Percentiles rank a stretch among this genome's conserved stretches.
These are phyloP conservation scores for Anser brachyrhynchus DNA, from an alignment of 2,113 vertebrate genomes.

Conservation along the genomic window DNA sequence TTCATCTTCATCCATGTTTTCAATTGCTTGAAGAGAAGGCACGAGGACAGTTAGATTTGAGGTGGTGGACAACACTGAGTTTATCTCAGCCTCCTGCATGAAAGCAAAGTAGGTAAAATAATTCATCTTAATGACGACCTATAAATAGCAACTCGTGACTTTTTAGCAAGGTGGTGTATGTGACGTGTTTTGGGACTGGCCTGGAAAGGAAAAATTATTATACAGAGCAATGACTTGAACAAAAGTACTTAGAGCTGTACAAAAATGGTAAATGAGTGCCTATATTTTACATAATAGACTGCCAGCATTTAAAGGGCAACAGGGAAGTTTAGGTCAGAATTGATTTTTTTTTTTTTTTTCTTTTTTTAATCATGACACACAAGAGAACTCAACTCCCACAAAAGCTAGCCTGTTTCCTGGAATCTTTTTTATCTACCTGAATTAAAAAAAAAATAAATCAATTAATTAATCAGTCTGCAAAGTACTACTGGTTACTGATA, in stretches of 20 bases:
- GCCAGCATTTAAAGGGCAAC: background rate
- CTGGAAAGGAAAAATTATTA: conserved; percentile 25
- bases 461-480: background rate
- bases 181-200: conserved; percentile 1
- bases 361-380: background rate
- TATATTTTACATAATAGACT: background rate
- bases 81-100: conserved; percentile 79
- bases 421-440: background rate
- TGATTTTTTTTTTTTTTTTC: background rate
- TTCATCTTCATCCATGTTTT: conserved; percentile 82
- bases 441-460: background rate
- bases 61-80: conserved; percentile 61
- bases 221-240: conserved; percentile 9
- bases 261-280: background rate
- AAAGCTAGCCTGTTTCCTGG: background rate
- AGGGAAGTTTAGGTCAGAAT: background rate
- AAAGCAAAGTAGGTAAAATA: background rate
- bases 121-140: background rate
- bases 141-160: conserved; percentile 19
- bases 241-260: background rate
- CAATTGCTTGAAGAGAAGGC: conserved; percentile 82
- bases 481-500: background rate
- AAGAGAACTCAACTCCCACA: background rate
- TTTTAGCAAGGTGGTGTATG: background rate
- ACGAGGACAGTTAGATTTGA: conserved; percentile 87